Percentiles rank a stretch among this genome's conserved stretches.
Evolutionary conservation across 2,888 invertebrate species (phyloP).

Genomic region (Bugulina stolonifera): DNA sequence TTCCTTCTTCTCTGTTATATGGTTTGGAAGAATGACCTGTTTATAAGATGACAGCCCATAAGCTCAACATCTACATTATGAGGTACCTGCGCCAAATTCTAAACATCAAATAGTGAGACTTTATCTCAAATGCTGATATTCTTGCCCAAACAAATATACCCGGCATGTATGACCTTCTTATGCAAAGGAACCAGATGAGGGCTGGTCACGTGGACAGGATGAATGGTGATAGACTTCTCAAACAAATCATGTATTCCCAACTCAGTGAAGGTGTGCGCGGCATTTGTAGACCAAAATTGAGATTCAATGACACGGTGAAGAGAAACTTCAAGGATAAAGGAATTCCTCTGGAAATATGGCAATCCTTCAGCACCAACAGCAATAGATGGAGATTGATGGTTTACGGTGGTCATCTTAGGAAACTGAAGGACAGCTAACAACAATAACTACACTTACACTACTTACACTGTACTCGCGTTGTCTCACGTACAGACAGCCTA

Average conservation of each 20-base stretch:
- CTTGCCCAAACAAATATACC: not conserved
- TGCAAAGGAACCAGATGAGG: not conserved
- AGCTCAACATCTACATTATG: constrained; percentile 9
- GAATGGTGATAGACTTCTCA: not conserved
- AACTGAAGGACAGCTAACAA: not conserved
- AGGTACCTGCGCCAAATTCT: not conserved
- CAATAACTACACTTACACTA: not conserved
- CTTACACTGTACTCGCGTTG: no score
- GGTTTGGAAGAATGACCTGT: not conserved
- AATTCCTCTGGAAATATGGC: no score
- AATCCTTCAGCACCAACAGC: not conserved
- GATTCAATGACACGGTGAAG: constrained; percentile 18
- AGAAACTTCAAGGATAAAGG: not conserved
- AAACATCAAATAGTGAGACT: constrained; percentile 6
- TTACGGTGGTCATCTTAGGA: not conserved
- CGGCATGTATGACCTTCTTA: not conserved
- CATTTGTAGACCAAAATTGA: not conserved
- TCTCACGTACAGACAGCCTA: no score
- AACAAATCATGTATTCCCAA: constrained; percentile 8
- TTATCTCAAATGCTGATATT: constrained; percentile 12
- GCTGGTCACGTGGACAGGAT: not conserved
- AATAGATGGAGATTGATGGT: not conserved
- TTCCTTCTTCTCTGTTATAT: not conserved
- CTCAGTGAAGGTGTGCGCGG: not conserved
- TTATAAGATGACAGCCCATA: not conserved